A percentile compares a stretch with the other conserved stretches of the same genome.
Conservation (phyloP, 2,113 vertebrate genomes). For the Syngnathoides biaculeatus region DNA sequence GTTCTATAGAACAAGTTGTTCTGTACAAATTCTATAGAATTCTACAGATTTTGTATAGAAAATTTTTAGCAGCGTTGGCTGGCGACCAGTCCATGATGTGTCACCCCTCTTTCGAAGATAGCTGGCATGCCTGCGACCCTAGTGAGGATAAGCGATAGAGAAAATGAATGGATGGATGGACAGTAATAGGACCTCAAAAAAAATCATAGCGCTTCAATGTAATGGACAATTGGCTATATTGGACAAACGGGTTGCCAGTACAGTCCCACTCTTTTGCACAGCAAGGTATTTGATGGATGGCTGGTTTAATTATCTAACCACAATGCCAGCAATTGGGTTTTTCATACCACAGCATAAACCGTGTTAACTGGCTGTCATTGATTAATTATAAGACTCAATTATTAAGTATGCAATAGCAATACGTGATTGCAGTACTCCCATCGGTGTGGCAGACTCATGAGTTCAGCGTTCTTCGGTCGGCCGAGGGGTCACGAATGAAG, state of each 20-base stretch:
- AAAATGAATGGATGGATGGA: too few species aligned
- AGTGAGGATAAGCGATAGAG: too few species aligned
- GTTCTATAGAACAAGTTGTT: too few species aligned
- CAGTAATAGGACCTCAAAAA: too few species aligned
- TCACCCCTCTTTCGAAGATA: too few species aligned
- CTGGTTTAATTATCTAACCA: conserved; percentile 64
- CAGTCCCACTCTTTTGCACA: conserved; percentile 24
- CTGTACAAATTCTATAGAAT: too few species aligned
- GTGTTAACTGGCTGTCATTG: conserved; percentile 48
- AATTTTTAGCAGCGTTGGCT: too few species aligned
- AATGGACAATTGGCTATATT: too few species aligned
- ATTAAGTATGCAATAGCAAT: conserved; percentile 56
- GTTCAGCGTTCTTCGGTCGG: conserved; percentile 24
- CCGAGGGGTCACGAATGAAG: conserved; percentile 16
- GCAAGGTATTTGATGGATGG: conserved; percentile 59
- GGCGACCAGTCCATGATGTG: too few species aligned
- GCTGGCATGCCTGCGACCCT: too few species aligned
- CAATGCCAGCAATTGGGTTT: conserved; percentile 43
- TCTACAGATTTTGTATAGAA: too few species aligned
- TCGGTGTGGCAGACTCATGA: conserved; percentile 36
- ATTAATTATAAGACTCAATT: conserved; percentile 53
- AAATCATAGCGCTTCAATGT: too few species aligned
- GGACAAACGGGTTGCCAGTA: conserved; percentile 12
- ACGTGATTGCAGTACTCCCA: conserved; percentile 41
- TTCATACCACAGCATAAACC: conserved; percentile 46